Evolutionary conservation across 2,888 invertebrate genomes (phyloP).

Genomic region (Odiellus spinosus): DNA sequence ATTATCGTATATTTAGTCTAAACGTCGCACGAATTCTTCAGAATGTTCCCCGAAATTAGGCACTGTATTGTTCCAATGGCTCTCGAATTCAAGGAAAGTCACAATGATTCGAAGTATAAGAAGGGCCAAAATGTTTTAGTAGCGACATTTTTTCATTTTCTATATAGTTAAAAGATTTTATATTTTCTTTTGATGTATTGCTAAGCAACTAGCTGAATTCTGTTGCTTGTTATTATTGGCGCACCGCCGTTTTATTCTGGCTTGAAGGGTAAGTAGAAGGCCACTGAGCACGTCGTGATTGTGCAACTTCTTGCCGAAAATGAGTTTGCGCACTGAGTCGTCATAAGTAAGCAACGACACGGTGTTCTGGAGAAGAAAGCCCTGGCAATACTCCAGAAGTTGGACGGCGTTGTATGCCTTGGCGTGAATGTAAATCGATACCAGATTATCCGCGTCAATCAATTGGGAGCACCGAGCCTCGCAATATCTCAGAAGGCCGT

Average conservation of each 20-base stretch:
- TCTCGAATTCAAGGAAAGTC: too few species aligned
- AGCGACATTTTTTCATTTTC: too few species aligned
- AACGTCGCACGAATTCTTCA: too few species aligned
- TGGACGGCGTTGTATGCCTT: slow-evolving; percentile 79
- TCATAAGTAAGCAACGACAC: slow-evolving; percentile 82
- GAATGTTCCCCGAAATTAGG: too few species aligned
- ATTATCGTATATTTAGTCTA: too few species aligned
- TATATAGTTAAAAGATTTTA: too few species aligned
- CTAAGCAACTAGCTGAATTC: too few species aligned
- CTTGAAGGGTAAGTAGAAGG: slow-evolving; percentile 59
- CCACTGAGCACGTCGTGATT: slow-evolving; percentile 78
- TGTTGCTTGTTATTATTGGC: not conserved
- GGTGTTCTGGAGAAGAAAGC: slow-evolving; percentile 78
- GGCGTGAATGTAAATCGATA: slow-evolving; percentile 81
- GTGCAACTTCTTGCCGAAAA: slow-evolving; percentile 74
- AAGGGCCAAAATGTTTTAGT: too few species aligned
- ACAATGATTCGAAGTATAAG: too few species aligned
- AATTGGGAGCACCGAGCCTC: slow-evolving; percentile 68
- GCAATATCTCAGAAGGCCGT: slow-evolving; percentile 66
- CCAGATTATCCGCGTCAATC: slow-evolving; percentile 72
- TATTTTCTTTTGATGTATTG: too few species aligned
- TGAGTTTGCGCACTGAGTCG: slow-evolving; percentile 68
- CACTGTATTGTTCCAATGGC: too few species aligned
- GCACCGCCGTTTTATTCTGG: slow-evolving; percentile 34
- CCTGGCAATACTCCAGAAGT: slow-evolving; percentile 74